These are phyloP conservation scores for Nymphalis io DNA, from an alignment of 1,140 invertebrate genomes.

Conservation along the genomic window DNA sequence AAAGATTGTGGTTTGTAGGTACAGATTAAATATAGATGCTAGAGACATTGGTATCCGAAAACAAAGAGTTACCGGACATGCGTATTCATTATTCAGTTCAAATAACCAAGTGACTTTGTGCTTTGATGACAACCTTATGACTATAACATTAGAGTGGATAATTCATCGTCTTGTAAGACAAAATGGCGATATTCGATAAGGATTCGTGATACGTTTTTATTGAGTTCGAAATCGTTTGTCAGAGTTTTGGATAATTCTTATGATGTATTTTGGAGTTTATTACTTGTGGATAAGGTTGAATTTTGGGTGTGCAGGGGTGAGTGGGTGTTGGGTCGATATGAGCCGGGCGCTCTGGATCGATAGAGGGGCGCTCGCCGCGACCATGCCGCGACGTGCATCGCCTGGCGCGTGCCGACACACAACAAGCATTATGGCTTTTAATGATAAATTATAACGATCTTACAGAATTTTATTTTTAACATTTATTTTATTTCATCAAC, in stretches of 20 bases:
- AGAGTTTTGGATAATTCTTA: constrained; percentile 27
- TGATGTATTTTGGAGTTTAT: constrained; percentile 47
- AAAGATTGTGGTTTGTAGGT: not conserved
- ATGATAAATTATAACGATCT: not conserved
- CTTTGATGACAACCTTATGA: constrained; percentile 61
- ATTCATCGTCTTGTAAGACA: constrained; percentile 63
- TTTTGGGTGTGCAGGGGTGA: constrained; percentile 46
- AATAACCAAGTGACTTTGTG: constrained; percentile 51
- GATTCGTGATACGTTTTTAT: constrained; percentile 58
- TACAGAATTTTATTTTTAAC: not conserved
- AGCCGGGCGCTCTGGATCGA: constrained; percentile 67
- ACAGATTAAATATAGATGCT: not conserved
- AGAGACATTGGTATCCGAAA: constrained; percentile 24
- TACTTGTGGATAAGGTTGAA: constrained; percentile 56
- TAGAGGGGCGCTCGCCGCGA: constrained; percentile 55
- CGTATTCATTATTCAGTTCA: constrained; percentile 59
- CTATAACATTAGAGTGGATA: constrained; percentile 66
- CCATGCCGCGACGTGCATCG: constrained; percentile 52
- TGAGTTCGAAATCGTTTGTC: constrained; percentile 66
- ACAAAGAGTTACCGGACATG: constrained; percentile 62
- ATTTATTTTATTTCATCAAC: not conserved
- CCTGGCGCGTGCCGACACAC: constrained; percentile 53
- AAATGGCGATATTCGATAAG: constrained; percentile 50
- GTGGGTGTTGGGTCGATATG: constrained; percentile 67
- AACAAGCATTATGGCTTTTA: constrained; percentile 22